Percentiles rank a stretch among this genome's conserved stretches.
Evolutionary conservation across 1,140 invertebrate genomes (phyloP).

Genomic region (Drosophila navojoa): DNA sequence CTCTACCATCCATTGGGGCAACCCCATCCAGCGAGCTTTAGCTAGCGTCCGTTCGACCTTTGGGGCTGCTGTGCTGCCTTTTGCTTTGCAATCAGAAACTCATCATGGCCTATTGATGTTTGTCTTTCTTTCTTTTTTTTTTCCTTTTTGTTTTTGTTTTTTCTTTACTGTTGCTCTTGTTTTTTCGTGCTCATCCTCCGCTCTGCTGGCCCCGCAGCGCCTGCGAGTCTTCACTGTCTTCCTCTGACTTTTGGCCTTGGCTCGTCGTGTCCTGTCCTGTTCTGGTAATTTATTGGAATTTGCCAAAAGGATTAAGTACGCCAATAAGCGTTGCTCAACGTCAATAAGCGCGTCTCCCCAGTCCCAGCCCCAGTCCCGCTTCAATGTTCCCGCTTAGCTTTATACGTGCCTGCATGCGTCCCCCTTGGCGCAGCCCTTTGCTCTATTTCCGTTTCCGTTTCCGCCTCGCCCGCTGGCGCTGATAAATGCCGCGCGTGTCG

Average conservation of each 20-base stretch:
- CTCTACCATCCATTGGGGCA: background rate
- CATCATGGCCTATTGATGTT: conserved; percentile 82
- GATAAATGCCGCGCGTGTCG: conserved; percentile 70
- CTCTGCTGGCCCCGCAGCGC: background rate
- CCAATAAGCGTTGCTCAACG: conserved; percentile 80
- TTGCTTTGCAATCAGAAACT: conserved; percentile 79
- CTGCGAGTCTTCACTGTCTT: conserved; percentile 14
- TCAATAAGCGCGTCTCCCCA: conserved; percentile 62
- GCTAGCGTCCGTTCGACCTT: conserved; percentile 28
- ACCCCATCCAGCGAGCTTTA: background rate
- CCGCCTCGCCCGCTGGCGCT: conserved; percentile 22
- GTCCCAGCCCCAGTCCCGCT: background rate
- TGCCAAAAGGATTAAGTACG: conserved; percentile 80
- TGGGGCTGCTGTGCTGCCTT: conserved; percentile 33
- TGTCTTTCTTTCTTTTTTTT: conserved; percentile 39
- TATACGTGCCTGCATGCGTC: conserved; percentile 22
- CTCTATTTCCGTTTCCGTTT: conserved; percentile 67
- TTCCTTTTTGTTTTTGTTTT: conserved; percentile 25
- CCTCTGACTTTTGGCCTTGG: conserved; percentile 4
- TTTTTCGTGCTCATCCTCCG: background rate
- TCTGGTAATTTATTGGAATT: conserved; percentile 79
- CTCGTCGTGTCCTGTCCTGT: conserved; percentile 2
- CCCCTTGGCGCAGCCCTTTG: conserved; percentile 52
- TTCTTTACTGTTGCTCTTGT: conserved; percentile 25
- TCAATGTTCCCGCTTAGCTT: background rate